Evolutionary conservation across 2,113 vertebrate species (phyloP).

Genomic region (Lucifuga dentata): DNA sequence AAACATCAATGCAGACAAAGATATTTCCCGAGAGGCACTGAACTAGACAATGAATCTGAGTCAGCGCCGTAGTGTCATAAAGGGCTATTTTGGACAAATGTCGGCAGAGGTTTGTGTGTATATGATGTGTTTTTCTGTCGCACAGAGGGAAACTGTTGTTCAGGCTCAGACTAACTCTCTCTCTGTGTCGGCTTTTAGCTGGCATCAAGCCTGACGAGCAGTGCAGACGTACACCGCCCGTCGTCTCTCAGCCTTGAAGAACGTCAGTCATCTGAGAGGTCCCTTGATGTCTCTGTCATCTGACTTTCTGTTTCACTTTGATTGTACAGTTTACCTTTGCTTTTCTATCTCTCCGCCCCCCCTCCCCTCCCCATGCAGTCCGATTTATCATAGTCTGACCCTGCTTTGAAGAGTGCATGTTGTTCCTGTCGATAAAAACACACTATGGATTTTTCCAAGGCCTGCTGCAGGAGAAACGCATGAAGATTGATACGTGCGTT

Average conservation of each 20-base stretch:
- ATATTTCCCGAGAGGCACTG: slow-evolving; percentile 58
- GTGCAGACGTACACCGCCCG: not conserved
- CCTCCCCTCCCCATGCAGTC: not conserved
- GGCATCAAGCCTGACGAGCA: not conserved
- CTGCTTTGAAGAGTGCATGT: slow-evolving; percentile 38
- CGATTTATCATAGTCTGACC: slow-evolving; percentile 67
- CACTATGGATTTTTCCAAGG: slow-evolving; percentile 62
- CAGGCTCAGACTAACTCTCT: slow-evolving; percentile 40
- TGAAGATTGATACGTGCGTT: slow-evolving; percentile 70
- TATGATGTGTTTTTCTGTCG: slow-evolving; percentile 47
- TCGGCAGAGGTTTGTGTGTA: slow-evolving; percentile 52
- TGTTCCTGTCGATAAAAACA: slow-evolving; percentile 67
- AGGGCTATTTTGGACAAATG: slow-evolving; percentile 71
- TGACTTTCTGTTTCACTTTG: not conserved
- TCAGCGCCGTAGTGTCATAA: slow-evolving; percentile 57
- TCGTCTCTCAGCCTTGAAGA: slow-evolving; percentile 28
- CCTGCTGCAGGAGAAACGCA: slow-evolving; percentile 31
- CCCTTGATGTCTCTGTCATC: slow-evolving; percentile 17
- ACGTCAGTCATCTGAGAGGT: slow-evolving; percentile 30
- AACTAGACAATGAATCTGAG: slow-evolving; percentile 70
- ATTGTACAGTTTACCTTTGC: not conserved
- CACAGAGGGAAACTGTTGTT: slow-evolving; percentile 40
- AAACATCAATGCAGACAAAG: slow-evolving; percentile 71
- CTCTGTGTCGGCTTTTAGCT: slow-evolving; percentile 9
- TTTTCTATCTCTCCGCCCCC: slow-evolving; percentile 3